Evolutionary conservation across 2,113 vertebrate species (phyloP).

Genomic region (Datnioides undecimradiatus): DNA sequence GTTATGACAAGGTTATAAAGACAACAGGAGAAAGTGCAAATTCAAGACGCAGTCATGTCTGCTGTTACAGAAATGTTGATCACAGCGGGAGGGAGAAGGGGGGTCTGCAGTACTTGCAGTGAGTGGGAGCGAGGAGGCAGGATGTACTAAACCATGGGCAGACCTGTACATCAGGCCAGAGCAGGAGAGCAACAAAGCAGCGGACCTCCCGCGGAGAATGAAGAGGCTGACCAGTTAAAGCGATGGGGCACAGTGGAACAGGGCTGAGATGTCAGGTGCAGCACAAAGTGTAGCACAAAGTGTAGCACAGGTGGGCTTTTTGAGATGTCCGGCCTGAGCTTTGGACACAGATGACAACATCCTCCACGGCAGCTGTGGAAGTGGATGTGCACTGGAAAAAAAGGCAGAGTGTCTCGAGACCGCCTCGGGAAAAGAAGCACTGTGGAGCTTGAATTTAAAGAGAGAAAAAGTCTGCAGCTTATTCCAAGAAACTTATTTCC

Average conservation of each 20-base stretch:
- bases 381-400: slow-evolving; percentile 18
- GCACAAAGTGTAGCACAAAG: slow-evolving; percentile 14
- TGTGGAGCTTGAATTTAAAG: slow-evolving; percentile 5
- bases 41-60: slow-evolving; percentile 36
- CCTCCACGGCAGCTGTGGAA: slow-evolving; percentile 19
- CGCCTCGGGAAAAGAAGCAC: slow-evolving; percentile 18
- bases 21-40: slow-evolving; percentile 52
- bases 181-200: slow-evolving; percentile 10
- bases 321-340: slow-evolving; percentile 7
- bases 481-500: slow-evolving; percentile 19
- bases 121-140: background rate
- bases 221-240: background rate
- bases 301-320: slow-evolving; percentile 23
- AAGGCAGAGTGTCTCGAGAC: slow-evolving; percentile 2
- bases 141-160: background rate
- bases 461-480: slow-evolving; percentile 20
- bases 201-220: slow-evolving; percentile 16
- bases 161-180: slow-evolving; percentile 17
- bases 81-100: slow-evolving; percentile 6
- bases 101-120: background rate
- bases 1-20: slow-evolving; percentile 15
- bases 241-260: background rate
- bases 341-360: slow-evolving; percentile 34
- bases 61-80: slow-evolving; percentile 33
- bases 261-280: background rate